Evolutionary conservation across 2,888 invertebrate genomes (phyloP), one percentile per base, ranked within the genome.

Genomic region (Adineta ricciae): DNA sequence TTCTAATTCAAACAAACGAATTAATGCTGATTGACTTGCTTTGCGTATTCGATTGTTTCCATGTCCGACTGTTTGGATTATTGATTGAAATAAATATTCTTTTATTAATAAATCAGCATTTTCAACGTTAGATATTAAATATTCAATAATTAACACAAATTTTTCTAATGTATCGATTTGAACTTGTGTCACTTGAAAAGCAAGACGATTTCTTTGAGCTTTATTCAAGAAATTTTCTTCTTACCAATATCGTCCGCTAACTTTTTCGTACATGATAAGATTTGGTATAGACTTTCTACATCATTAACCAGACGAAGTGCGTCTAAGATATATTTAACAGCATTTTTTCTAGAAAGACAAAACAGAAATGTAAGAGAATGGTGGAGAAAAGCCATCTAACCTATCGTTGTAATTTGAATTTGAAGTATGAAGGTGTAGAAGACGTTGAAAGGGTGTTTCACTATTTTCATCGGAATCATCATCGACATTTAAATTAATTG

Each of bases 31-130:
- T 78, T 78, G 78, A 41, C 78, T 78, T 24, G 78, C 78, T 78
- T 78, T 78, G 24, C 78, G 78, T 41, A 78, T 38, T n/a, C 78
- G 21, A 78, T 78, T 78, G 41, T 78, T 78, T 41, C 24, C 41
- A 78, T 78, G 78, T 41, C 78, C 78, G 9, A 78, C 14, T 41
- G 78, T 78, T 78, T 78, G 78, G 4, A 78, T 41, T 24, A 78
- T 78, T 41, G 78, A 78, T 41, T 78, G 78, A 41, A 78, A 78
- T 78, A 78, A 78, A 41, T 78, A 78, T n/a, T 78, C 41, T 78
- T 41, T 78, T 24, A 78, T 41, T 24, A 78, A 38, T 78, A 78
- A 19, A 41, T 78, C 78, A n/a, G 41, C 38, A 78, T 78, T 78
- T 78, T 41, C 41, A 41, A 78, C 38, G n/a, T 78, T 78, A 0